phyloP scores from a whole-genome alignment of 2,888 invertebrate genomes.

The Germaria angustata region DNA sequence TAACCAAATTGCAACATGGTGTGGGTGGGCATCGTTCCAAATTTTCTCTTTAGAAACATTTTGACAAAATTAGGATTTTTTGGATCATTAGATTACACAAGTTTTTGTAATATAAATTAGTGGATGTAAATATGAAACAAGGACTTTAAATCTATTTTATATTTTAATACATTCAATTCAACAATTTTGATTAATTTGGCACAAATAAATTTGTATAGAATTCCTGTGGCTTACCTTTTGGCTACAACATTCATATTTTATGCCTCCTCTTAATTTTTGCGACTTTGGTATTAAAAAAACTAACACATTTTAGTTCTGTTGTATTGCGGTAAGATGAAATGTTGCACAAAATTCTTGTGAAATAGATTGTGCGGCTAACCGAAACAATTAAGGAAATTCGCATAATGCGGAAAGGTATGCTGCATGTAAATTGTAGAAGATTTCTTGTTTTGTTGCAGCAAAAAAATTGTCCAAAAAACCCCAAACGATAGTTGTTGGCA shows the following conservation, averaged over 20 bases:
- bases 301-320: constrained; percentile 11
- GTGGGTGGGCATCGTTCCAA: too few species aligned
- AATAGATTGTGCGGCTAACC: constrained; percentile 80
- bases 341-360: constrained; percentile 73
- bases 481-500: neutral
- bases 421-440: constrained; percentile 14
- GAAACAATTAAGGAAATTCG: constrained; percentile 79
- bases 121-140: too few species aligned
- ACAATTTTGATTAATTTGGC: constrained; percentile 56
- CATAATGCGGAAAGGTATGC: constrained; percentile 67
- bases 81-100: too few species aligned
- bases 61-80: too few species aligned
- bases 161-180: neutral
- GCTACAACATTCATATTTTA: constrained; percentile 58
- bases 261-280: constrained; percentile 1
- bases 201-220: constrained; percentile 76
- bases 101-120: too few species aligned
- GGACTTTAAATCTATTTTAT: too few species aligned
- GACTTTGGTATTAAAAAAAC: neutral
- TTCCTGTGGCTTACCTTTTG: constrained; percentile 77
- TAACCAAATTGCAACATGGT: too few species aligned
- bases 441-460: constrained; percentile 20
- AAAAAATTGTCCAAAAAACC: constrained; percentile 25
- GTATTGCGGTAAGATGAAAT: constrained; percentile 55
- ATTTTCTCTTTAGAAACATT: too few species aligned